These are phyloP conservation scores for Ciconia nigra DNA, from an alignment of 2,797 vertebrate species.

Conservation along the genomic window DNA sequence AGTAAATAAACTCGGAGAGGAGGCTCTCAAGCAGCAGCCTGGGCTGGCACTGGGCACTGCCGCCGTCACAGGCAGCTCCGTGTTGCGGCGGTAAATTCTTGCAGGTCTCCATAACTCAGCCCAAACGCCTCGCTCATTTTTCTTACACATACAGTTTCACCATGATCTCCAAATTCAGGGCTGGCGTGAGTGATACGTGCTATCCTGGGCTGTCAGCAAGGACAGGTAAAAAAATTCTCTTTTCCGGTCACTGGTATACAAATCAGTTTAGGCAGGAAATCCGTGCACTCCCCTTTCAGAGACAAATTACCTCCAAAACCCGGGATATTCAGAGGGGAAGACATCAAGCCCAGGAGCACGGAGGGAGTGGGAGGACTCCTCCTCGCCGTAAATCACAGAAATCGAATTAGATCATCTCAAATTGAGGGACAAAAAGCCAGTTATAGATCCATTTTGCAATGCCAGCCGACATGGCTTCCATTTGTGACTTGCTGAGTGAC, in stretches of 20 bases:
- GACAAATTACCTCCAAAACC: slow-evolving; percentile 17
- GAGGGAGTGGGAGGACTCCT: slow-evolving; percentile 14
- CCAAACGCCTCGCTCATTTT: neutral
- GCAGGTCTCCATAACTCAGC: neutral
- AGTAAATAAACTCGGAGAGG: neutral
- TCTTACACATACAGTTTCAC: slow-evolving; percentile 25
- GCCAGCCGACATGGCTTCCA: slow-evolving; percentile 64
- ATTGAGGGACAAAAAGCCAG: slow-evolving; percentile 74
- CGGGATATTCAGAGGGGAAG: neutral
- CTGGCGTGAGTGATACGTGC: neutral
- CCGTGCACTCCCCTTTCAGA: neutral
- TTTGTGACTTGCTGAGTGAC: slow-evolving; percentile 70
- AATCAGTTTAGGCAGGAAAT: neutral
- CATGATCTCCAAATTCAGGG: slow-evolving; percentile 7
- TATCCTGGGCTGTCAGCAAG: neutral
- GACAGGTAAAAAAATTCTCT: neutral
- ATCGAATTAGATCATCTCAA: slow-evolving; percentile 77
- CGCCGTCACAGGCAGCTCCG: neutral
- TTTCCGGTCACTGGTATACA: neutral
- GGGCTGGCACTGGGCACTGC: neutral
- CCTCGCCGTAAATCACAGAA: slow-evolving; percentile 70
- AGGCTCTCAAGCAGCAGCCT: neutral
- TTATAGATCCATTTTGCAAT: slow-evolving; percentile 75
- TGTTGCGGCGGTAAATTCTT: neutral
- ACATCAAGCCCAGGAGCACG: neutral